Evolutionary conservation across 1,140 invertebrate species (phyloP), one percentile per base, ranked within the genome.

Genomic region (Geopemphigus sp.): DNA sequence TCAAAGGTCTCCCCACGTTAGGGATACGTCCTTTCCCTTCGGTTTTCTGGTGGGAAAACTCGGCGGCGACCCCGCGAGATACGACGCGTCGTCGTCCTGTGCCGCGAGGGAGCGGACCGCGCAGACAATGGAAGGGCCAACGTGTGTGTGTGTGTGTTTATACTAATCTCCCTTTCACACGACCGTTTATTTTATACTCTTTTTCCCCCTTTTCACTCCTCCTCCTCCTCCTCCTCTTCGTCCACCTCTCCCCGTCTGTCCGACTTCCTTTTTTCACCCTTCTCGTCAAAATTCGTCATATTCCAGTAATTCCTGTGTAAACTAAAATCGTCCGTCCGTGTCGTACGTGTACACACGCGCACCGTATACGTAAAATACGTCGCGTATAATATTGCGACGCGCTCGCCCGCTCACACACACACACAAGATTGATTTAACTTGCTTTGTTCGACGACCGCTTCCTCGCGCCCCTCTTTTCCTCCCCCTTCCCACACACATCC

Each of bases 1-100:
- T 74, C 72, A 74, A 74, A 74, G 54, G 72, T 74, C 54, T n/a
- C n/a, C 54, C 39, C 14, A n/a, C 26, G 59, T 22, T 57, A 57
- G 22, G 12, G 22, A 45, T 45, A 45, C 72, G 72, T 32, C 72
- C 72, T 74, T 74, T 74, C 54, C 39, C 54, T 24, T 15, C 29
- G 54, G 53, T 64, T 45, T 68, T 50, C 45, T 1, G 73, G 73
- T 76, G 56, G 73, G 56, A 76, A 76, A 76, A 76, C 73, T 59
- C 73, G 72, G 19, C n/a, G 39, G 32, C n/a, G 32, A n/a, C 64
- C n/a, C 12, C 32, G 32, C 39, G 64, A 45, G 64, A 66, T 68
- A 22, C 64, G n/a, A 68, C 39, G 12, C 4, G 56, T 59, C 8
- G 12, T 39, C n/a, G 64, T 50, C 29, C 32, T 6, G 26, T 19